These are phyloP conservation scores for Stegastes partitus DNA, from an alignment of 2,113 vertebrate genomes.

Conservation along the genomic window DNA sequence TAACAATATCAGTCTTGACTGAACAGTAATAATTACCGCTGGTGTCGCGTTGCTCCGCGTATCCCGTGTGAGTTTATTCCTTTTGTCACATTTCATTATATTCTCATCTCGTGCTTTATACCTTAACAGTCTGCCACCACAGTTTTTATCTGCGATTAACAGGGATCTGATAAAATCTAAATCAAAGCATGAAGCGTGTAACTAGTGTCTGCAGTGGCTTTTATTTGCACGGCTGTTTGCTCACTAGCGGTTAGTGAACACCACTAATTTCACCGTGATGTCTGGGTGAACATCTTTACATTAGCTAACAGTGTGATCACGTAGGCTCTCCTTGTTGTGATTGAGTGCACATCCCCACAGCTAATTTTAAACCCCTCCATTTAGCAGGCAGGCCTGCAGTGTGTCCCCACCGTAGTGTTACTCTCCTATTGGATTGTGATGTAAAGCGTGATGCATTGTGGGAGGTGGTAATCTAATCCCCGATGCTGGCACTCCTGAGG, in stretches of 20 bases:
- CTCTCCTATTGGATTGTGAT: constrained; percentile 72
- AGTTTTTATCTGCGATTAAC: constrained; percentile 30
- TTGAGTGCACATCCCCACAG: constrained; percentile 32
- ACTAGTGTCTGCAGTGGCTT: constrained; percentile 1
- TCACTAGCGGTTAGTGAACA: not conserved
- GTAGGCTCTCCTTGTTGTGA: constrained; percentile 31
- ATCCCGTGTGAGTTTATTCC: constrained; percentile 28
- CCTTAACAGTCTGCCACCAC: not conserved
- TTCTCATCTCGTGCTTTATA: constrained; percentile 31
- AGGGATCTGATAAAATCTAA: constrained; percentile 1
- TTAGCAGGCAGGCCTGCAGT: constrained; percentile 20
- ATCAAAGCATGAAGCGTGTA: constrained; percentile 19
- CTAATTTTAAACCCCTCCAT: constrained; percentile 60
- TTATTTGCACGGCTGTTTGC: constrained; percentile 23
- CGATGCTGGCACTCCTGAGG: constrained; percentile 65
- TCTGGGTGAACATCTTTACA: constrained; percentile 27
- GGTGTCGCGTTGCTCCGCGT: constrained; percentile 28
- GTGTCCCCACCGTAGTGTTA: constrained; percentile 11
- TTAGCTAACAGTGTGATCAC: constrained; percentile 21
- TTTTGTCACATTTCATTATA: constrained; percentile 41
- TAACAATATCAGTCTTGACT: constrained; percentile 31
- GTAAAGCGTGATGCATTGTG: constrained; percentile 77
- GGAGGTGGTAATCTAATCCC: constrained; percentile 82
- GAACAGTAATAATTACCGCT: constrained; percentile 47
- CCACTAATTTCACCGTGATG: constrained; percentile 26